Percentiles rank a stretch among this genome's conserved stretches.
phyloP scores from a whole-genome alignment of 1,140 invertebrate genomes.

The Tetramorium alpestre region DNA sequence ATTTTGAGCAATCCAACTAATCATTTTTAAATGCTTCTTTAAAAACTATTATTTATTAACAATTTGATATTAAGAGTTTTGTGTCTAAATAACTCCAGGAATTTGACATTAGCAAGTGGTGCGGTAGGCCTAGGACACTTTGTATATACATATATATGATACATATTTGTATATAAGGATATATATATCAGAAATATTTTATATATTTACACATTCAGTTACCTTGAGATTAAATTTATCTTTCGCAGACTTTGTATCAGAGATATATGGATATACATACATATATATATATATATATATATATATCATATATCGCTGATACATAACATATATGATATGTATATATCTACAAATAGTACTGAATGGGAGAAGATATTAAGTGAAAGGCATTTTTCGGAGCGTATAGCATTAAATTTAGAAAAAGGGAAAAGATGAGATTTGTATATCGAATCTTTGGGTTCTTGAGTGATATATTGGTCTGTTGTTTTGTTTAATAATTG shows the following conservation, averaged over 20 bases:
- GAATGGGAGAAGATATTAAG: constrained; percentile 58
- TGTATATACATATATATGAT: background rate
- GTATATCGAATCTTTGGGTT: constrained; percentile 40
- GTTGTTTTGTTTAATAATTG: constrained; percentile 65
- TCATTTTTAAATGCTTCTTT: too few relatives aligned
- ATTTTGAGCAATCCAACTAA: too few relatives aligned
- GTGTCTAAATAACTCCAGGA: too few relatives aligned
- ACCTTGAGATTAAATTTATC: constrained; percentile 26
- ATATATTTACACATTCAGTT: constrained; percentile 10
- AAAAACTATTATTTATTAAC: too few relatives aligned
- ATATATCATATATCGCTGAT: background rate
- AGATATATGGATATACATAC: background rate
- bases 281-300: background rate
- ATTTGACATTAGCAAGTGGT: too few relatives aligned
- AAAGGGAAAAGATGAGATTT: background rate
- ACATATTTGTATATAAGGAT: too few relatives aligned
- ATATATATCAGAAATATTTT: background rate
- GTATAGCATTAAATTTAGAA: constrained; percentile 26
- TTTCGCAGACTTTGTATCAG: background rate
- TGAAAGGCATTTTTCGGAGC: constrained; percentile 65
- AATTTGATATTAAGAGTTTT: too few relatives aligned
- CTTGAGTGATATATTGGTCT: constrained; percentile 60
- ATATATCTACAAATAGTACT: constrained; percentile 32
- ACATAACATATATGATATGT: constrained; percentile 10
- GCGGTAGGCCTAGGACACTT: too few relatives aligned